Conservation (phyloP, 2,888 invertebrate species). For the Archips xylosteana region DNA sequence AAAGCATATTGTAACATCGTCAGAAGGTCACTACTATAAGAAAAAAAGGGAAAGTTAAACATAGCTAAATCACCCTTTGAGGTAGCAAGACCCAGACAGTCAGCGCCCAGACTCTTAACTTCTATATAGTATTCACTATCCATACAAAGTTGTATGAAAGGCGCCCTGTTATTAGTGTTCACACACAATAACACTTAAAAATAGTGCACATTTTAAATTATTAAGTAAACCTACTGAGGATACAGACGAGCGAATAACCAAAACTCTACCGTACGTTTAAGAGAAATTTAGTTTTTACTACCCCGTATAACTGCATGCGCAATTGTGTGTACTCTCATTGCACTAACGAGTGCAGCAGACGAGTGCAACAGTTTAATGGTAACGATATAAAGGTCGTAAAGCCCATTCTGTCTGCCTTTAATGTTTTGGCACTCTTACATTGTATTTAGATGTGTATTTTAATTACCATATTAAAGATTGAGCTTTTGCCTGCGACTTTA, state of each 20-base stretch:
- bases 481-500: too few relatives aligned
- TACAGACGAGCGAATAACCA: neutral
- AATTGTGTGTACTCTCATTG: neutral
- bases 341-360: neutral
- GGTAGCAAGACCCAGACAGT: too few relatives aligned
- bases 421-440: neutral
- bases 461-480: too few relatives aligned
- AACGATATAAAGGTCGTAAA: neutral
- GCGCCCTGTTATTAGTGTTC: too few relatives aligned
- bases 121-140: too few relatives aligned
- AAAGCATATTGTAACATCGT: too few relatives aligned
- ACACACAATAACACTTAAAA: too few relatives aligned
- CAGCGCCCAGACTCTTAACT: too few relatives aligned
- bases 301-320: neutral
- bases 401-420: neutral
- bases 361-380: conserved; percentile 11
- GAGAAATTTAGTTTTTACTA: neutral
- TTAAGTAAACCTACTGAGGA: neutral
- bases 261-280: neutral
- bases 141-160: too few relatives aligned
- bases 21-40: too few relatives aligned
- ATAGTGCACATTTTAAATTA: neutral
- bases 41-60: too few relatives aligned
- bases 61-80: too few relatives aligned
- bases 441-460: neutral